phyloP scores from a whole-genome alignment of 2,797 vertebrate genomes.

The Bryconaethiops microstoma region DNA sequence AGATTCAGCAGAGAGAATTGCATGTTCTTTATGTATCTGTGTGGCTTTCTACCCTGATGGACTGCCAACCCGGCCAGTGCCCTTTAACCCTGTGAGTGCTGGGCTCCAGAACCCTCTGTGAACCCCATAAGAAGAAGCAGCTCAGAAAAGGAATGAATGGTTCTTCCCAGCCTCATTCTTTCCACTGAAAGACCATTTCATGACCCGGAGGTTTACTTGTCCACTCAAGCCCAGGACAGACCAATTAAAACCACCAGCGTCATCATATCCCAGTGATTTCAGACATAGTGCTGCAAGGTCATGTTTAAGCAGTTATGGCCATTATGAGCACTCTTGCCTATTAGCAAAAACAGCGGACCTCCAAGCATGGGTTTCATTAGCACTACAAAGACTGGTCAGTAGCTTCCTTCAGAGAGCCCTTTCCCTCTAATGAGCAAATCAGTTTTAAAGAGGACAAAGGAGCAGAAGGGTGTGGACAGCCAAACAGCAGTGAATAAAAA shows the following conservation, averaged over 20 bases:
- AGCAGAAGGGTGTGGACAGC: not conserved
- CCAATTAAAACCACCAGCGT: not conserved
- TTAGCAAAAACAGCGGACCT: not conserved
- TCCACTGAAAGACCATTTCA: not conserved
- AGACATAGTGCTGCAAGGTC: not conserved
- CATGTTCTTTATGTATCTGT: too few relatives aligned
- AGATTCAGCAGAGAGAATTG: too few relatives aligned
- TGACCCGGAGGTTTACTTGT: not conserved
- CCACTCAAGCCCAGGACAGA: not conserved
- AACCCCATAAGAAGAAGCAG: too few relatives aligned
- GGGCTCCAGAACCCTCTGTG: too few relatives aligned
- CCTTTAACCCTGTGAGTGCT: too few relatives aligned
- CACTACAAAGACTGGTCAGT: conserved; percentile 8
- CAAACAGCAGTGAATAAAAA: conserved; percentile 9
- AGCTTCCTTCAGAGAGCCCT: not conserved
- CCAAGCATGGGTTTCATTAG: not conserved
- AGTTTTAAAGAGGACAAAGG: conserved; percentile 21
- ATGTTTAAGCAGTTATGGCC: not conserved
- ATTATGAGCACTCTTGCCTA: conserved; percentile 1
- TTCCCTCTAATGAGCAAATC: conserved; percentile 17
- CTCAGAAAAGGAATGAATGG: too few relatives aligned
- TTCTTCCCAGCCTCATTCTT: not conserved
- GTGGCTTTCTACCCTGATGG: too few relatives aligned
- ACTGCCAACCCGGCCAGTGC: too few relatives aligned
- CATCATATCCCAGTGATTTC: not conserved